Evolutionary conservation across 2,888 invertebrate species (phyloP).

Genomic region (Rhogogaster chlorosoma): DNA sequence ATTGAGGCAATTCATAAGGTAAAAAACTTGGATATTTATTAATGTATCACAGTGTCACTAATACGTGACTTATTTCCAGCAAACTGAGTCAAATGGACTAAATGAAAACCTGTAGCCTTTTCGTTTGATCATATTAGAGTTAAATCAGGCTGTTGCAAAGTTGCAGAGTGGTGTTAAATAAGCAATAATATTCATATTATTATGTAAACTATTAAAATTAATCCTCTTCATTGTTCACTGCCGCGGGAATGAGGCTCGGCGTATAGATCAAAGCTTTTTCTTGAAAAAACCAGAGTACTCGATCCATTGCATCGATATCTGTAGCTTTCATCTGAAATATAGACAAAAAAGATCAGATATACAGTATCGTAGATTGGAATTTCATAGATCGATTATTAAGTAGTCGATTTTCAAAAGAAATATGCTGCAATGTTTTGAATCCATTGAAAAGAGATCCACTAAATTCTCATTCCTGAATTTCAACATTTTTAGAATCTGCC

Average conservation of each 20-base stretch:
- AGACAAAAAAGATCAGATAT: not conserved
- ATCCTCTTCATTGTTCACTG: not conserved
- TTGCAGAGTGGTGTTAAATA: not conserved
- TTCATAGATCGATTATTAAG: not conserved
- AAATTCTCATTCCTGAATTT: not conserved
- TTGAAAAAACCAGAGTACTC: conserved; percentile 69
- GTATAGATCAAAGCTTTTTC: conserved; percentile 65
- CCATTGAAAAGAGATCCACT: conserved; percentile 13
- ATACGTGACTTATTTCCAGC: not conserved
- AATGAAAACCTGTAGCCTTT: not conserved
- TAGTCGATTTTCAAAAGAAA: not conserved
- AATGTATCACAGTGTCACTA: not conserved
- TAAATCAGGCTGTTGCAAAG: not conserved
- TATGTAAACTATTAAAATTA: conserved; percentile 21
- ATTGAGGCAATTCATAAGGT: not conserved
- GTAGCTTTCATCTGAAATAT: conserved; percentile 69
- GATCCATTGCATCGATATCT: conserved; percentile 64
- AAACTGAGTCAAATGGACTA: not conserved
- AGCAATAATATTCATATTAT: too few species aligned
- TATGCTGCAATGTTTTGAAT: conserved; percentile 11
- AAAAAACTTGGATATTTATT: not conserved
- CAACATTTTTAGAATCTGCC: not conserved
- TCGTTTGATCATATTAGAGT: not conserved
- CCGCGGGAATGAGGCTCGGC: not conserved
- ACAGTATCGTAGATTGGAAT: not conserved